Conservation (phyloP, 2,797 vertebrate genomes). For the Arvicola amphibius region DNA sequence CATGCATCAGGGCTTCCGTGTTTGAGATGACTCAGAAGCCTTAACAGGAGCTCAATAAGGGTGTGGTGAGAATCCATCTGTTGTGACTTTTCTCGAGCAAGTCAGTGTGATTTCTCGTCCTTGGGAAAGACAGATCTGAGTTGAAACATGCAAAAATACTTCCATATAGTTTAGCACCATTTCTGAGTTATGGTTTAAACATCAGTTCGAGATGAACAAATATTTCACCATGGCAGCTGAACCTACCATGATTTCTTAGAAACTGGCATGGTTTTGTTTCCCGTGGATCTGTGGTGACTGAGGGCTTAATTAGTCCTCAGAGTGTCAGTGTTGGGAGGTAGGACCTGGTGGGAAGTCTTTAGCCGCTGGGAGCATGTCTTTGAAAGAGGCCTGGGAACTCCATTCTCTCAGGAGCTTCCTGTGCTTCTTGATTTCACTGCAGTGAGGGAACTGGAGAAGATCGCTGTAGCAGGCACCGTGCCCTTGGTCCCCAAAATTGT, state of each 20-base stretch:
- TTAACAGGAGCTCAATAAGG: neutral
- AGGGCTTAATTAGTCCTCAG: neutral
- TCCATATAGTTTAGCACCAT: conserved; percentile 8
- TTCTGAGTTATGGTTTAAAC: conserved; percentile 19
- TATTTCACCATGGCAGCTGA: conserved; percentile 43
- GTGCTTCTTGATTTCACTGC: neutral
- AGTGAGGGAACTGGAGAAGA: neutral
- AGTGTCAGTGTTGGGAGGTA: neutral
- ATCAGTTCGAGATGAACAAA: conserved; percentile 34
- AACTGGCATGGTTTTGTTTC: neutral
- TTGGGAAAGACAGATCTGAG: conserved; percentile 41
- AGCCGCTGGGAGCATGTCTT: neutral
- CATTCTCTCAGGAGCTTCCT: neutral
- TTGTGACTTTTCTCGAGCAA: neutral
- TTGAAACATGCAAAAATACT: conserved; percentile 26
- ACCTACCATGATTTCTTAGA: conserved; percentile 20
- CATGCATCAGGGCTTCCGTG: neutral
- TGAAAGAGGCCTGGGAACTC: neutral
- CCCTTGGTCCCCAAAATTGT: neutral
- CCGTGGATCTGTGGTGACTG: neutral
- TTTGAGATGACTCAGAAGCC: neutral
- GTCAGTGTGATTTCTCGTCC: conserved; percentile 11
- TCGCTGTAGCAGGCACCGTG: too few species aligned
- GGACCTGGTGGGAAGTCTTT: fast-evolving
- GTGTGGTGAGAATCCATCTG: conserved; percentile 23